Evolutionary conservation across 2,888 invertebrate species (phyloP), one percentile per base, ranked within the genome.

Genomic region (Heliconius erato): DNA sequence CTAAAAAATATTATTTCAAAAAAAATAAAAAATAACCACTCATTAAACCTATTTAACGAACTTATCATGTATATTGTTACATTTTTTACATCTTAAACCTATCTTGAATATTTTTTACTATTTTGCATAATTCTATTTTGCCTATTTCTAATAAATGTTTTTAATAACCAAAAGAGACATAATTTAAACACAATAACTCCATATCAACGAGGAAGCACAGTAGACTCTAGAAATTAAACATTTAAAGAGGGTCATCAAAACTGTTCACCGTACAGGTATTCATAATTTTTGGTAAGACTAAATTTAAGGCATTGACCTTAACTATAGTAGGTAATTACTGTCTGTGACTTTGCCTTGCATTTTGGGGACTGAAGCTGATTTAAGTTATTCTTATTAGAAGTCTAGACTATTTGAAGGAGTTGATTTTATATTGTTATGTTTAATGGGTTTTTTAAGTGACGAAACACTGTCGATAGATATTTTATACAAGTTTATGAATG

Each of bases 161-260:
- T 40, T 11, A 40, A 40, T 40, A 40, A 40, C 0, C 11, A 11
- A 40, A 11, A 40, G 11, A 23, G 59, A 23, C 59, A 23, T 59
- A 23, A 59, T 54, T 23, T 23, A 23, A 12, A 71, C 11, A 44
- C 6, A 63, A 63, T 23, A 26, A 49, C 16, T 28, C 9, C n/a
- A n/a, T 49, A n/a, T 65, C 28, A 40, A 63, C 23, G 12, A 78
- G 40, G 44, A 67, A 26, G 65, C 65, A 59, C 32, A 76, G 65
- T 44, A 26, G 11, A 19, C 26, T 59, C 26, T 28, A 6, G 65
- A 44, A 40, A 40, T 54, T 65, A 77, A 65, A 44, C 16, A 77
- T 77, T 65, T 40, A 23, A 65, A 44, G 65, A 26, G 44, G 78
- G 44, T 65, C 44, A 28, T 67, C 28, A 78, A 44, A 78, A 19